Evolutionary conservation across 2,888 invertebrate genomes (phyloP), one percentile per base, ranked within the genome.

Genomic region (Drosophila multiciliata): DNA sequence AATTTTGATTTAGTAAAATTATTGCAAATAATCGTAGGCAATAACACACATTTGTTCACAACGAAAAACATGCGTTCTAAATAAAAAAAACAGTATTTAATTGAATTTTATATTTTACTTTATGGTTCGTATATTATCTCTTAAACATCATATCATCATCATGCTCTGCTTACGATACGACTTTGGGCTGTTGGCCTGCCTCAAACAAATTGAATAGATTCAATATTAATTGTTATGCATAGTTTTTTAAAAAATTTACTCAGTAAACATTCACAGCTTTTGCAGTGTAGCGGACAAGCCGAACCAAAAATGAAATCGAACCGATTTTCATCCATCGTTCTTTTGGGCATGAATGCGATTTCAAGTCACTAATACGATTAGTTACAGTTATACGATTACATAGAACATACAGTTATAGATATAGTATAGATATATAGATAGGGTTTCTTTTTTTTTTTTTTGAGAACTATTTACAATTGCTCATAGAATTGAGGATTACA

Each of bases 241-340:
- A 60, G 48, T 80, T 83, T 70, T 83, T 70, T 69, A 49, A 67
- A 73, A 72, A 90, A 86, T 90, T 86, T 87, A 87, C 87, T 90
- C 87, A 88, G 87, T 87, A 87, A 87, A 87, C 87, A 90, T 89
- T 87, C 87, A 87, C 90, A 87, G 87, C 90, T 78, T 83, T 84
- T 80, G 83, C 85, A 75, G 67, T 73, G 59, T 72, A 69, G 80
- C 61, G 35, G 74, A 73, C 61, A 75, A 75, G 87, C 86, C 83
- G 62, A 80, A 80, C 59, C 53, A 72, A 50, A 64, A 66, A 78
- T 80, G 64, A 78, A 75, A 78, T 76, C 77, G 63, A 76, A 61
- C 48, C 72, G 58, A 75, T 72, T 63, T 54, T 64, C 61, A 71
- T 57, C 65, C 68, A 67, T 54, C 59, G 55, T 62, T 40, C 74